These are phyloP conservation scores for Spicauda simplicius DNA, from an alignment of 2,888 invertebrate species.

Conservation along the genomic window DNA sequence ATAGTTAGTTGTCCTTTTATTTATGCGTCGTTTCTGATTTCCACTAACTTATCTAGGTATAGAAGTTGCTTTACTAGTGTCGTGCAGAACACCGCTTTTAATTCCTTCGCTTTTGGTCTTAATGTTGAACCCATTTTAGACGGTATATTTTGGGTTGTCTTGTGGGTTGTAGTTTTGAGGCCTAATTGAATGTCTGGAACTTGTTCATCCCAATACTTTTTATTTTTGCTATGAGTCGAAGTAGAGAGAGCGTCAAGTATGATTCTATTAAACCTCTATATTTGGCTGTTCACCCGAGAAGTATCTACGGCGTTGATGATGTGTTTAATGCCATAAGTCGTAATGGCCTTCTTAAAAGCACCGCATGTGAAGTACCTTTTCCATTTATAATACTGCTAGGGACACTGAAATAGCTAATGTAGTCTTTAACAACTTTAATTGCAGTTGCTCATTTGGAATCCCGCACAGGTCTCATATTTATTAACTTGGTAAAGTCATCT, in stretches of 20 bases:
- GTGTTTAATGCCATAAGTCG: constrained; percentile 35
- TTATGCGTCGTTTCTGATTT: constrained; percentile 29
- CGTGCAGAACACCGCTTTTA: constrained; percentile 14
- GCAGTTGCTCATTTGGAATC: constrained; percentile 39
- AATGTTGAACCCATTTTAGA: constrained; percentile 34
- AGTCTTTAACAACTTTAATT: constrained; percentile 38
- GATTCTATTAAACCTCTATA: constrained; percentile 42
- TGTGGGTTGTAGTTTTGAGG: constrained; percentile 22
- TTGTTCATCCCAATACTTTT: constrained; percentile 29
- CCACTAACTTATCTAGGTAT: constrained; percentile 12
- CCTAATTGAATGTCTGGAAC: constrained; percentile 36
- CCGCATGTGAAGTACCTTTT: constrained; percentile 40
- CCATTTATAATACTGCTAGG: constrained; percentile 42
- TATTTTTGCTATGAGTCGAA: constrained; percentile 22
- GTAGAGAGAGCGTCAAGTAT: constrained; percentile 37
- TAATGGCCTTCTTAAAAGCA: constrained; percentile 37
- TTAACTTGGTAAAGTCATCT: constrained; percentile 42
- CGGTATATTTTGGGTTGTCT: constrained; percentile 24
- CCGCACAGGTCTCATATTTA: constrained; percentile 38
- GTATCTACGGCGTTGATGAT: constrained; percentile 42
- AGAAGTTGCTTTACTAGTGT: constrained; percentile 5
- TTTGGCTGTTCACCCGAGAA: constrained; percentile 43
- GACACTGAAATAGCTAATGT: constrained; percentile 40
- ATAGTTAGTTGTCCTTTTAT: constrained; percentile 20
- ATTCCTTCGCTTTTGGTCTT: constrained; percentile 7